These are phyloP conservation scores for Malurus alboscapulatus DNA, from an alignment of 2,113 vertebrate species.

Conservation along the genomic window DNA sequence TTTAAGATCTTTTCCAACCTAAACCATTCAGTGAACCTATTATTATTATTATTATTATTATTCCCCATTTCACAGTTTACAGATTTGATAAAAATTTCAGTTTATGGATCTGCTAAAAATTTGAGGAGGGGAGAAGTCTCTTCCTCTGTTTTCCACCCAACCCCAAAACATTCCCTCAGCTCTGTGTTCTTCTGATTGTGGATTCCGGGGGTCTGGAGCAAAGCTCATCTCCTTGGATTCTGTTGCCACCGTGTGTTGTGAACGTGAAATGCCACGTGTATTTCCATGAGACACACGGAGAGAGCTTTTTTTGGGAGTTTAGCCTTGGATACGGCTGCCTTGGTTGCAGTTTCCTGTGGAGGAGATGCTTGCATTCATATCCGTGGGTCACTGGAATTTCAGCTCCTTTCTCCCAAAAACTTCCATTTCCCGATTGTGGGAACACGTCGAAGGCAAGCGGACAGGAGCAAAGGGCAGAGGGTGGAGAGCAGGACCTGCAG, in stretches of 20 bases:
- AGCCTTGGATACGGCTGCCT: neutral
- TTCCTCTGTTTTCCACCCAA: neutral
- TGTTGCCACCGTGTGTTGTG: constrained; percentile 49
- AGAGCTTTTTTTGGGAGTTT: neutral
- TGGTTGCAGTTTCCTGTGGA: neutral
- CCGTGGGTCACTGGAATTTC: neutral
- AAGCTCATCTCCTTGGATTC: neutral
- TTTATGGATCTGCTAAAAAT: neutral
- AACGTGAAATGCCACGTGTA: neutral
- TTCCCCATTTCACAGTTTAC: neutral
- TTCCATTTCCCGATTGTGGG: neutral
- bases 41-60: neutral
- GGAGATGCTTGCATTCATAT: neutral
- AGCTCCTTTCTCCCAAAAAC: neutral
- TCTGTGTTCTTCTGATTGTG: rapidly evolving
- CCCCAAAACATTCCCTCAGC: rapidly evolving
- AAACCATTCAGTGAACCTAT: neutral
- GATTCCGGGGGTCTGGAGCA: neutral
- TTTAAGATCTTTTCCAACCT: neutral
- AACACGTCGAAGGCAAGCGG: neutral
- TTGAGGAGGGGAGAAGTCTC: neutral
- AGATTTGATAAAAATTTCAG: neutral
- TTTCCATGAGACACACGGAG: neutral
- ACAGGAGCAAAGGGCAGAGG: neutral
- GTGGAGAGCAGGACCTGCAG: neutral